Base-by-base conservation (phyloP, 2,888 invertebrate genomes). In the Nomada goodeniana region DNA sequence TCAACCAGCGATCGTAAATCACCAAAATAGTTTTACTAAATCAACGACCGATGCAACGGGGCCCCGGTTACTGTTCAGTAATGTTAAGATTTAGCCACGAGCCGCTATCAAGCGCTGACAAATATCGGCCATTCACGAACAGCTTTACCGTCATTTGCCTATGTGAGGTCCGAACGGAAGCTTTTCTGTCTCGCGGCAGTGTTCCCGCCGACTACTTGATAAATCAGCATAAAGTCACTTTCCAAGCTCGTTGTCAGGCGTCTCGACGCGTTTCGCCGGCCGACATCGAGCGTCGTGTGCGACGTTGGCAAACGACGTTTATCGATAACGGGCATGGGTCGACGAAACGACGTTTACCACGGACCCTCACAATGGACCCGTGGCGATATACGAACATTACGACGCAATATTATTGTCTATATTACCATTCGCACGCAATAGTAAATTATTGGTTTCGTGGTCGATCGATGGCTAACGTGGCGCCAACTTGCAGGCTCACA, bases 381-480 rank as follows among this genome's bases (percentile, higher is more conserved):
- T 36, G 65, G 61, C 74, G 77, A 78, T 71, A 83, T 80, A 80
- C 72, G 84, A 73, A 76, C 85, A 80, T 79, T 80, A 67, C 72
- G 57, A 64, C 63, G 69, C 78, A 72, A 81, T 84, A 86, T 86
- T 84, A 83, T 84, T 86, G 86, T 87, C 86, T 86, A 67, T 83
- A 81, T 83, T 86, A 80, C 79, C 77, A 77, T 82, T 84, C 44
- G 69, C 82, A 74, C 65, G 79, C 76, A 76, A 72, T 63, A 57
- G 76, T 86, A 84, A 86, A 81, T 83, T 86, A 88, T 86, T 72
- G 83, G 80, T 79, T 79, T 72, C 70, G 75, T 52, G 77, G 82
- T 57, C 69, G 76, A 87, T 82, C 86, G 82, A 85, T 79, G 86
- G 77, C 60, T 76, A 64, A 68, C 75, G 44, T 84, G 87, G 87